These are phyloP conservation scores for Brachynemurus nebulosus DNA, from an alignment of 2,888 invertebrate genomes.

Conservation along the genomic window DNA sequence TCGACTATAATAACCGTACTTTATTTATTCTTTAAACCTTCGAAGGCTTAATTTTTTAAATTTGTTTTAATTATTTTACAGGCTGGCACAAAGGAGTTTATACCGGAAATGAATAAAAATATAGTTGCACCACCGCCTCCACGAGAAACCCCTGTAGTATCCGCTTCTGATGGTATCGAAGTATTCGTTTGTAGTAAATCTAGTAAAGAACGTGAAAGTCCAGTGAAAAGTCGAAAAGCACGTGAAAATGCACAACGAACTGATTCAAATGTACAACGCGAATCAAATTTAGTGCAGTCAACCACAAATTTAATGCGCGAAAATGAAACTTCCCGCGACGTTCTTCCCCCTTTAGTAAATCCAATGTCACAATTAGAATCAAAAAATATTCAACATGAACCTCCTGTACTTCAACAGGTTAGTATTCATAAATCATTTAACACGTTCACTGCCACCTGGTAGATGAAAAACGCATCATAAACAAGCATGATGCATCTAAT, in stretches of 20 bases:
- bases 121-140: constrained; percentile 16
- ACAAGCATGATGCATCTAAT: no score
- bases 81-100: constrained; percentile 31
- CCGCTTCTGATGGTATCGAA: constrained; percentile 54
- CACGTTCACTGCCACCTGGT: no score
- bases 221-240: constrained; percentile 27
- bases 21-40: not conserved
- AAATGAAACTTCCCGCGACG: no score
- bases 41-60: not conserved
- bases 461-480: no score
- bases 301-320: no score
- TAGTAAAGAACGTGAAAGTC: constrained; percentile 30
- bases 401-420: no score
- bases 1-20: not conserved
- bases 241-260: constrained; percentile 14
- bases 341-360: no score
- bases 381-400: no score
- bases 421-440: no score
- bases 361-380: no score
- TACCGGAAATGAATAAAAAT: constrained; percentile 21
- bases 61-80: constrained; percentile 18
- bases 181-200: constrained; percentile 37
- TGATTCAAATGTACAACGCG: not conserved
- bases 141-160: constrained; percentile 49
- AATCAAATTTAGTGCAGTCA: not conserved